Evolutionary conservation across 2,113 vertebrate species (phyloP), one percentile per base, ranked within the genome.

Genomic region (Pseudorhombus dupliciocellatus): DNA sequence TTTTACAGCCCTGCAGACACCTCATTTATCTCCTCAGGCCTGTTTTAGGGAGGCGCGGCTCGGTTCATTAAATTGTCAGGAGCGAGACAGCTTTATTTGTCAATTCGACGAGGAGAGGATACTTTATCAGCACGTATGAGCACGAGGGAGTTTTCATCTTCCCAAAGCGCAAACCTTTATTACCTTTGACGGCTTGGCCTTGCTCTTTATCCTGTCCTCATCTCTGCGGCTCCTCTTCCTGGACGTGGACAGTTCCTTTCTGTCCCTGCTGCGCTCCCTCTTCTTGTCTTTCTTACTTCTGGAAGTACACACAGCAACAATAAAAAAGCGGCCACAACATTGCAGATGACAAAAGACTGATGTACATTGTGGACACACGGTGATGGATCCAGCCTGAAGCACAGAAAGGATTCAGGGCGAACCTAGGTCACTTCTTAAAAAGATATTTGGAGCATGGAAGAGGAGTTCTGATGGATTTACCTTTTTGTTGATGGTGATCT

Each of bases 201-300:
- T 93, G 80, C 61, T 83, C 14, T 86, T 90, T 18, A 73, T 84
- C 75, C 77, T 73, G 5, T 96, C 96, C 69, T 91, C 93, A 28
- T 96, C 95, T 86, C 94, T 95, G 84, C 90, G 94, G 79, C 87
- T 94, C 89, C 94, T 96, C 88, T 93, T 96, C 80, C 92, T 95
- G 40, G 95, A 96, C 0, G 93, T 84, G 28, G 95, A 96, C 0
- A 84, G 83, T 3, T 96, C 95, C 80, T 92, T 92, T 65, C 93
- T 90, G 72, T 97, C 95, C 74, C 88, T 91, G 84, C 93, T 95
- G 75, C 94, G 89, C 52, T 94, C 95, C 82, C 90, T 93, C 81
- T 92, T 96, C 88, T 93, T 96, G 75, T 96, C 95, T 73, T 96
- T 97, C 88, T 94, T 97, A 70, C 90, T 94, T 91, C 96, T 95